phyloP scores from a whole-genome alignment of 1,140 invertebrate species.

The Pogonognathellus flavescens region DNA sequence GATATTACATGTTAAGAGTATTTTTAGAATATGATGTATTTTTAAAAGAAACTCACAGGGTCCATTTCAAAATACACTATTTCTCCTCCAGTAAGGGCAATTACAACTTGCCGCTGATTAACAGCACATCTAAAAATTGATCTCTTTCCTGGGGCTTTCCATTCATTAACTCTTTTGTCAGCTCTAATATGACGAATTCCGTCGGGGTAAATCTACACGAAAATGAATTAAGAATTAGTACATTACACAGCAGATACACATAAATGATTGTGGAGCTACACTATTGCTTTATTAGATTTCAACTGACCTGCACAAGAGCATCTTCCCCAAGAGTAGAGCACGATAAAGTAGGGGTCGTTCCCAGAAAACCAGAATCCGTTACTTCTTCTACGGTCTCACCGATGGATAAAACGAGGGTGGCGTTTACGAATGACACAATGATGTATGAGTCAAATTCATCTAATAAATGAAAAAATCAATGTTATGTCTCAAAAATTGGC shows the following conservation, averaged over 20 bases:
- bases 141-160: slow-evolving; percentile 98
- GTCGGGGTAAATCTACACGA: slow-evolving; percentile 89
- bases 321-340: slow-evolving; percentile 98
- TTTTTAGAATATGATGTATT: too few relatives aligned
- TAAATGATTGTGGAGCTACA: too few relatives aligned
- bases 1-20: slow-evolving; percentile 18
- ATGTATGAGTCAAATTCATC: slow-evolving; percentile 99
- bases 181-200: slow-evolving; percentile 98
- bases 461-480: slow-evolving; percentile 73
- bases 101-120: slow-evolving; percentile 98
- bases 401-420: slow-evolving; percentile 98
- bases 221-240: too few relatives aligned
- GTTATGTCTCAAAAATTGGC: neutral
- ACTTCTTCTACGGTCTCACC: slow-evolving; percentile 99
- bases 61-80: slow-evolving; percentile 99
- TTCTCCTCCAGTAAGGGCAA: slow-evolving; percentile 96
- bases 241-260: too few relatives aligned
- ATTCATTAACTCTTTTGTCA: slow-evolving; percentile 98
- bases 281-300: too few relatives aligned
- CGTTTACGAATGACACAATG: slow-evolving; percentile 99
- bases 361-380: slow-evolving; percentile 98
- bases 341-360: slow-evolving; percentile 96
- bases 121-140: slow-evolving; percentile 98
- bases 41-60: slow-evolving; percentile 76
- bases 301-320: slow-evolving; percentile 91